A percentile compares a stretch with the other conserved stretches of the same genome.
phyloP scores from a whole-genome alignment of 2,888 invertebrate genomes.

The Machimus atricapillus region DNA sequence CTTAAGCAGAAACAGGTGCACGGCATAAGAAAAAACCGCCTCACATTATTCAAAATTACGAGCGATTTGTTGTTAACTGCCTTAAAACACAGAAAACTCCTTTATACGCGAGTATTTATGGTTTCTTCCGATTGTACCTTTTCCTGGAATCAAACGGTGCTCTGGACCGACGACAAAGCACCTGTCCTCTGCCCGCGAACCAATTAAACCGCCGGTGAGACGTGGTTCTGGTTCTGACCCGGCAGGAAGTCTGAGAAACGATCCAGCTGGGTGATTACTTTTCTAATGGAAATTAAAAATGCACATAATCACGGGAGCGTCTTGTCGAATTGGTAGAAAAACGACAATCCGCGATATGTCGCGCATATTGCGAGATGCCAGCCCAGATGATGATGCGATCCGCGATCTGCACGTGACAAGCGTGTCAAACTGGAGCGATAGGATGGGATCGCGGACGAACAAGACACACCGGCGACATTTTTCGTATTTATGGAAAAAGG shows the following conservation, averaged over 20 bases:
- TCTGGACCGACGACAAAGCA: neutral
- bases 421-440: neutral
- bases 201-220: neutral
- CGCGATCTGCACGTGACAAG: neutral
- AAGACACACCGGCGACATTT: conserved; percentile 19
- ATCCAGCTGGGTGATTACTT: neutral
- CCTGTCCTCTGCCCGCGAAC: neutral
- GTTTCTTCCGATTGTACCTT: neutral
- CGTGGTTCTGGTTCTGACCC: neutral
- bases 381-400: neutral
- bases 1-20: neutral
- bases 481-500: conserved; percentile 3
- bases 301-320: neutral
- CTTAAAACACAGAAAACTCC: neutral
- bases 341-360: neutral
- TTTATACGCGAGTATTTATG: neutral
- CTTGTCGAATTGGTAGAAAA: neutral
- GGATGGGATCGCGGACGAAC: neutral
- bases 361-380: neutral
- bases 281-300: neutral
- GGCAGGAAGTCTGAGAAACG: neutral
- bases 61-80: neutral
- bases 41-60: neutral
- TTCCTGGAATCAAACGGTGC: neutral
- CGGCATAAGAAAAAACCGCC: neutral